Conservation (phyloP, 2,113 vertebrate genomes). For the Chlamydotis undulata region DNA sequence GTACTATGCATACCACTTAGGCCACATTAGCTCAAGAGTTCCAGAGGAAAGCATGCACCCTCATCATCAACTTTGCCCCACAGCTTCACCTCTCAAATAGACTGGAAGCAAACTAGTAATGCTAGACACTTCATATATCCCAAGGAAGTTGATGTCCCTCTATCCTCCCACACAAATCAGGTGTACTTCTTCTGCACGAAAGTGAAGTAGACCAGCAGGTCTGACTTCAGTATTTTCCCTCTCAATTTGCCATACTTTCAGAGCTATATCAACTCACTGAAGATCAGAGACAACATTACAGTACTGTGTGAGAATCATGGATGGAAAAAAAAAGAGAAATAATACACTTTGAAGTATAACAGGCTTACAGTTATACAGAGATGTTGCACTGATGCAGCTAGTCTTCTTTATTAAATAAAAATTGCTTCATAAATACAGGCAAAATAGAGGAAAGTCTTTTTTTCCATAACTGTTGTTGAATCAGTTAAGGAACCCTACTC, state of each 20-base stretch:
- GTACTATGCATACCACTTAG: not conserved
- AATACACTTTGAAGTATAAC: not conserved
- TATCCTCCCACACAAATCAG: not conserved
- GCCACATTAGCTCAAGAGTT: not conserved
- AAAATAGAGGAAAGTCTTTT: not conserved
- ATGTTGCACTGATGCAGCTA: not conserved
- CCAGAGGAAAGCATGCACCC: not conserved
- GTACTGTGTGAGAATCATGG: not conserved
- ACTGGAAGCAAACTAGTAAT: not conserved
- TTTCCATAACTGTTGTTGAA: not conserved
- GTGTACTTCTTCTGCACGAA: not conserved
- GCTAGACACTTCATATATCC: not conserved
- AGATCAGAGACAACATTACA: not conserved
- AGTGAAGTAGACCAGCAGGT: not conserved
- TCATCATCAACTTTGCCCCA: not conserved
- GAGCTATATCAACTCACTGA: not conserved
- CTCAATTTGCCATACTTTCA: not conserved
- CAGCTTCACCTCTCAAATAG: not conserved
- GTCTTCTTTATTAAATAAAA: not conserved
- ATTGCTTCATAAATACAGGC: not conserved
- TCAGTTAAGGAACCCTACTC: not conserved
- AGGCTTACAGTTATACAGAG: not conserved
- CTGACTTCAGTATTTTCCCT: not conserved
- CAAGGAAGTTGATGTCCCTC: not conserved
- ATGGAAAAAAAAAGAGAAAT: not conserved